Conservation (phyloP, 2,113 vertebrate species). For the Neogobius melanostomus region DNA sequence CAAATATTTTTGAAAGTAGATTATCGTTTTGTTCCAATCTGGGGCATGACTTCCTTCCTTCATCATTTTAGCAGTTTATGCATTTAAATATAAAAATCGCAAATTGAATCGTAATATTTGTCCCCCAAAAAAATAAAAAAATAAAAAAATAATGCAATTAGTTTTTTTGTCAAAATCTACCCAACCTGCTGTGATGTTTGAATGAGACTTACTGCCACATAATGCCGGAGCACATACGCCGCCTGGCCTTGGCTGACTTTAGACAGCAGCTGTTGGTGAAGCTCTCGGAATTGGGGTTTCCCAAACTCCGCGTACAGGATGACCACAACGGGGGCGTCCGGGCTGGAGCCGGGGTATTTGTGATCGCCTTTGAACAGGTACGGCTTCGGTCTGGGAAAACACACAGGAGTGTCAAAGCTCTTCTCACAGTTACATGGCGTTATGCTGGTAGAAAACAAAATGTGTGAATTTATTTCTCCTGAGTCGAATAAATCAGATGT, state of each 20-base stretch:
- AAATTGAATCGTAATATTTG: too few relatives aligned
- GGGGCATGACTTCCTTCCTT: too few relatives aligned
- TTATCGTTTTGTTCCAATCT: too few relatives aligned
- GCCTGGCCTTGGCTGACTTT: slow-evolving; percentile 84
- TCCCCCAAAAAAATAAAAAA: too few relatives aligned
- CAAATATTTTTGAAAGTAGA: too few relatives aligned
- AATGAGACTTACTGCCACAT: slow-evolving; percentile 67
- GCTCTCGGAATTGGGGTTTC: slow-evolving; percentile 79
- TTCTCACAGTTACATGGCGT: neutral
- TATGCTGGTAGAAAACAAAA: neutral
- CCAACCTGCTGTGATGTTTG: neutral
- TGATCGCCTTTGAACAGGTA: slow-evolving; percentile 96
- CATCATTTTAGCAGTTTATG: too few relatives aligned
- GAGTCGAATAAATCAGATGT: too few relatives aligned
- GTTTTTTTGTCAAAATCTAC: too few relatives aligned
- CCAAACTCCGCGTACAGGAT: slow-evolving; percentile 93
- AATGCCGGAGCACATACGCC: slow-evolving; percentile 90
- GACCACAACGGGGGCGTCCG: slow-evolving; percentile 80
- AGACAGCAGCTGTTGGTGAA: slow-evolving; percentile 79
- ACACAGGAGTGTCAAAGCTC: neutral
- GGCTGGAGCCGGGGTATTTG: slow-evolving; percentile 80
- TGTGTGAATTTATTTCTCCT: too few relatives aligned
- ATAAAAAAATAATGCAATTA: too few relatives aligned
- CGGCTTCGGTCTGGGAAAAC: slow-evolving; percentile 84
- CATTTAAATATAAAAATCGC: too few relatives aligned